Conservation (phyloP, 1,140 invertebrate species). For the Drosophila busckii region DNA sequence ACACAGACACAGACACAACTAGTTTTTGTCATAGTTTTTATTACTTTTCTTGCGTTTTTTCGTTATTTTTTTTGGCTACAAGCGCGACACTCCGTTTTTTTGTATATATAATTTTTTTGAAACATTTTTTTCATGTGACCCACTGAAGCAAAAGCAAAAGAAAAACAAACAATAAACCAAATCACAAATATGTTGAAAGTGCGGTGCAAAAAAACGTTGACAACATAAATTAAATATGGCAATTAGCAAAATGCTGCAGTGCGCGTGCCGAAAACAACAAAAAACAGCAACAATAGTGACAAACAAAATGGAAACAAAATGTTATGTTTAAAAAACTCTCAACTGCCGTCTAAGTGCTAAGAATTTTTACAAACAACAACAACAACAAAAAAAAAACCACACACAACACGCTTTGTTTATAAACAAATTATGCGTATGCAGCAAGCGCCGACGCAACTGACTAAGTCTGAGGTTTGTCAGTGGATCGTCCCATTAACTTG, state of each 20-base stretch:
- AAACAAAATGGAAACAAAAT: constrained; percentile 18
- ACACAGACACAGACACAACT: constrained; percentile 4
- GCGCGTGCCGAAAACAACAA: constrained; percentile 43
- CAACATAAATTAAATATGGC: constrained; percentile 21
- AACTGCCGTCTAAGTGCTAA: too few species aligned
- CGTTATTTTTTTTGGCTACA: neutral
- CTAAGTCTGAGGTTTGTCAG: constrained; percentile 7
- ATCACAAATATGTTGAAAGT: neutral
- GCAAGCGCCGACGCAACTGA: constrained; percentile 17
- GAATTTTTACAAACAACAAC: too few species aligned
- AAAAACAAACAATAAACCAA: constrained; percentile 7
- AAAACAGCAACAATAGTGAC: constrained; percentile 16
- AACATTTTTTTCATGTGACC: constrained; percentile 59
- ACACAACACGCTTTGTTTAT: neutral
- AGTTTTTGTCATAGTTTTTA: constrained; percentile 8
- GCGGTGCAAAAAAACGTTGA: constrained; percentile 38
- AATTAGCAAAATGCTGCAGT: constrained; percentile 41
- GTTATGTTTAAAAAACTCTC: too few species aligned
- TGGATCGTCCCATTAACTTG: too few species aligned
- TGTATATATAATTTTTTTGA: constrained; percentile 58
- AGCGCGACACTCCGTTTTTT: constrained; percentile 28
- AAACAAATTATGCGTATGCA: neutral
- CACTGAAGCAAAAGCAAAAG: constrained; percentile 9
- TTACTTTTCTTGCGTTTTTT: constrained; percentile 9
- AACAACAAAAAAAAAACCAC: constrained; percentile 1